Evolutionary conservation across 2,797 vertebrate species (phyloP).

Genomic region (Micrastur ruficollis): DNA sequence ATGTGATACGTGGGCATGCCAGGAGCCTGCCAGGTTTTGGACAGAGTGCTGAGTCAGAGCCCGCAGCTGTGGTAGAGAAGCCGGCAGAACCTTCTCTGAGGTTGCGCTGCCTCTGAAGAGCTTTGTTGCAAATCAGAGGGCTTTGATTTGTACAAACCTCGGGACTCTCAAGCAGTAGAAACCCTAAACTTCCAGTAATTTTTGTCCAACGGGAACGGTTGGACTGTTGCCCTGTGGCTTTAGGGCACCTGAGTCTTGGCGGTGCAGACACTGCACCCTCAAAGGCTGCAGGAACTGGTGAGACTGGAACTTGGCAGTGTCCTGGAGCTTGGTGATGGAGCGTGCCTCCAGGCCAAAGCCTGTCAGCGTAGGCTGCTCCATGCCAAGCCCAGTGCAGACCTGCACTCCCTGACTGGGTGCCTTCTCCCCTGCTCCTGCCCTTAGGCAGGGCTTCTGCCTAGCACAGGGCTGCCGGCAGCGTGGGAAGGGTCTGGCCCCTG

Average conservation of each 20-base stretch:
- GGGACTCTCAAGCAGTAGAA: not conserved
- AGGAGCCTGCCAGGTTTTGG: not conserved
- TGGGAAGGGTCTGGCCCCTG: not conserved
- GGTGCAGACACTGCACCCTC: not conserved
- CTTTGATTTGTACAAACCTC: not conserved
- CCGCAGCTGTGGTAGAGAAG: not conserved
- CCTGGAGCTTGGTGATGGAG: not conserved
- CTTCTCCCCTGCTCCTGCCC: not conserved
- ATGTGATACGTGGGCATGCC: accelerated
- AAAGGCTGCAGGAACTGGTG: not conserved
- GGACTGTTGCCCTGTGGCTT: not conserved
- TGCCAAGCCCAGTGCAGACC: not conserved
- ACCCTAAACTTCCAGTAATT: not conserved
- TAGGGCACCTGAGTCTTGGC: not conserved
- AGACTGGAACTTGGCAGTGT: not conserved
- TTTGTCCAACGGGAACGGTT: accelerated
- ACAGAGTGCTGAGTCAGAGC: not conserved
- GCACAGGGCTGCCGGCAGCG: not conserved
- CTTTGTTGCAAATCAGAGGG: not conserved
- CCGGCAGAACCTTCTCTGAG: not conserved
- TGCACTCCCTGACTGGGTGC: not conserved
- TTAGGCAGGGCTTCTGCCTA: not conserved
- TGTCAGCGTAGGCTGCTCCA: not conserved
- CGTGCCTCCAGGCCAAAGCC: not conserved
- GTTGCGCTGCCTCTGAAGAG: not conserved